Conservation (phyloP, 2,888 invertebrate genomes). For the Brachylomia viminalis region DNA sequence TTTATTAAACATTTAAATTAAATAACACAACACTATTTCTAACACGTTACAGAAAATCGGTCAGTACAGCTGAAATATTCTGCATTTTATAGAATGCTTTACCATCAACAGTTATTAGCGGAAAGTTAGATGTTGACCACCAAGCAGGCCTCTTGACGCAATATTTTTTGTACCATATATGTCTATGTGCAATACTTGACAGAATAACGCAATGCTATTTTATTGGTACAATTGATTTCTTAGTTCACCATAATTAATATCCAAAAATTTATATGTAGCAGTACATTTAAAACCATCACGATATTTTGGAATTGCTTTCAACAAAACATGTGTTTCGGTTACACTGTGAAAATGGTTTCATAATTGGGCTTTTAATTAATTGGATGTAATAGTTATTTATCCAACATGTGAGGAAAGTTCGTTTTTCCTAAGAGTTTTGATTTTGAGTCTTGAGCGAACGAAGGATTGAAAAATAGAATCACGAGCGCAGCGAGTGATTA, state of each 20-base stretch:
- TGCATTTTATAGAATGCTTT: neutral
- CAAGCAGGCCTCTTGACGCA: neutral
- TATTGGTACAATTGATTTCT: neutral
- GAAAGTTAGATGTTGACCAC: neutral
- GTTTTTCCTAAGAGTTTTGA: too few relatives aligned
- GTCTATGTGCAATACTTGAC: neutral
- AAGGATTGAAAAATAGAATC: too few relatives aligned
- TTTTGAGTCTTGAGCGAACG: too few relatives aligned
- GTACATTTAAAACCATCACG: neutral
- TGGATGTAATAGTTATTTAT: too few relatives aligned
- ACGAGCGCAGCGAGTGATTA: too few relatives aligned
- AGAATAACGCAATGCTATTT: neutral
- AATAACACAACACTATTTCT: too few relatives aligned
- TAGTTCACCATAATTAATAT: neutral
- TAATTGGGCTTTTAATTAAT: constrained; percentile 20
- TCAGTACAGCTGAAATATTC: too few relatives aligned
- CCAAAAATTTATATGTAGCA: neutral
- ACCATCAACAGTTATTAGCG: neutral
- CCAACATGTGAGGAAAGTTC: too few relatives aligned
- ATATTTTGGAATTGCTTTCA: constrained; percentile 9
- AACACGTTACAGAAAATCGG: too few relatives aligned
- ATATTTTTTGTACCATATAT: neutral
- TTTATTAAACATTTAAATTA: neutral
- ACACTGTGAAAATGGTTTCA: neutral
- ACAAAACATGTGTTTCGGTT: neutral